Evolutionary conservation across 2,888 invertebrate genomes (phyloP), one percentile per base, ranked within the genome.

Genomic region (Andrena dorsata): DNA sequence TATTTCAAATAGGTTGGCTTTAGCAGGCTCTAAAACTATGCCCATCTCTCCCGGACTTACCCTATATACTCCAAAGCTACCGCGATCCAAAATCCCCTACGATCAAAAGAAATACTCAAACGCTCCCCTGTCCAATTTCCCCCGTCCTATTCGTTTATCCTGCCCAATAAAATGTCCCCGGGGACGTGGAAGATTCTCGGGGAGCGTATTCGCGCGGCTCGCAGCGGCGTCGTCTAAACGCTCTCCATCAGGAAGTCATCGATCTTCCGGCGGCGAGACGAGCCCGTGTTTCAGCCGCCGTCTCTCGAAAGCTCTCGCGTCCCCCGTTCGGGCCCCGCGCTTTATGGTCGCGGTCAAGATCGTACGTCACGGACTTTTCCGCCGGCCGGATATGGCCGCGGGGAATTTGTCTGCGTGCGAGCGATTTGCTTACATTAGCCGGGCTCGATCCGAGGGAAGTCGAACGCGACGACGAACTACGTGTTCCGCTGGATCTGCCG

Each of bases 371-470:
- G 47, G 77, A 81, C 75, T 89, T 90, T 90, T 90, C 70, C 75
- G 1, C 16, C 16, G 53, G 53, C 81, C 88, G 77, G 84, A 91
- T 91, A 91, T 84, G 91, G 91, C 76, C 74, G 84, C 72, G 81
- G 81, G 81, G 89, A 88, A 92, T 92, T 92, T 92, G 92, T 92
- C 92, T 90, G 86, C 68, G 77, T 65, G 77, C 85, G 70, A 84
- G 87, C 89, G 90, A 91, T 91, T 91, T 91, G 91, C 90, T 91
- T 89, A 89, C 89, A 89, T 91, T 90, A 86, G 89, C 86, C 82
- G 73, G 64, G 58, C 35, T 73, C 78, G 74, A 83, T 86, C 76
- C 72, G 47, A 69, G 41, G 53, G 63, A 23, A 68, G 70, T 58
- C 65, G 68, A 58, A 76, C 69, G 68, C 20, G 28, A 63, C 60